phyloP scores from a whole-genome alignment of 92 coral and sea anemone species.

The Phenganax subtilis region DNA sequence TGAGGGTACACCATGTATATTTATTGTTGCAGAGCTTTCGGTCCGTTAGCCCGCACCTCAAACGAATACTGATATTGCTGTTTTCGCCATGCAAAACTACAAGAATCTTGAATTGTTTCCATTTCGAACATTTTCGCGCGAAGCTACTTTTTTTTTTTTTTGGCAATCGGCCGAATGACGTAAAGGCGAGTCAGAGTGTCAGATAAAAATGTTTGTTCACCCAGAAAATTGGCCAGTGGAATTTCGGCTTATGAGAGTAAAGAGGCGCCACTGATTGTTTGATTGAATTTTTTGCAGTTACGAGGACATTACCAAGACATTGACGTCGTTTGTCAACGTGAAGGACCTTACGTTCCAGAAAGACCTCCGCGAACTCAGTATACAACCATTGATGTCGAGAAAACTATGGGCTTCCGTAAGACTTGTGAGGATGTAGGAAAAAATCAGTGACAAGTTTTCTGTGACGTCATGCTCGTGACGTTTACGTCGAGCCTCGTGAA shows the following conservation, averaged over 20 bases:
- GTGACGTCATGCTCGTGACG: too few species aligned
- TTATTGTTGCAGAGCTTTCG: too few species aligned
- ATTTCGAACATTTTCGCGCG: too few species aligned
- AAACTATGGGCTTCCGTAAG: constrained; percentile 26
- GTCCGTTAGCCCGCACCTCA: too few species aligned
- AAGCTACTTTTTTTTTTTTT: too few species aligned
- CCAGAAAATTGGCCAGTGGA: neutral
- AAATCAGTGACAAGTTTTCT: neutral
- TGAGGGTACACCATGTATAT: too few species aligned
- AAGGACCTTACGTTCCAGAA: neutral
- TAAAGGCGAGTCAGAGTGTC: too few species aligned
- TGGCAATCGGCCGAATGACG: too few species aligned
- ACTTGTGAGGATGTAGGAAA: constrained; percentile 25
- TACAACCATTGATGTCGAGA: constrained; percentile 34
- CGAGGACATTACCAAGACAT: constrained; percentile 35
- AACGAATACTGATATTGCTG: too few species aligned
- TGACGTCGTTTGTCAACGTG: constrained; percentile 24
- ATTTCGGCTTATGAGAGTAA: neutral
- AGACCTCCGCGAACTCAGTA: constrained; percentile 9
- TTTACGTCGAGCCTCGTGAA: too few species aligned
- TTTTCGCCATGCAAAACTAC: too few species aligned
- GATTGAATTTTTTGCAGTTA: constrained; percentile 11
- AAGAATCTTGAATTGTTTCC: too few species aligned
- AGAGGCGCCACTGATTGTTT: neutral
- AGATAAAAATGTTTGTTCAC: neutral